A percentile compares a stretch with the other conserved stretches of the same genome.
phyloP scores from a whole-genome alignment of 1,140 invertebrate genomes.

The Protaetia brevitarsis region DNA sequence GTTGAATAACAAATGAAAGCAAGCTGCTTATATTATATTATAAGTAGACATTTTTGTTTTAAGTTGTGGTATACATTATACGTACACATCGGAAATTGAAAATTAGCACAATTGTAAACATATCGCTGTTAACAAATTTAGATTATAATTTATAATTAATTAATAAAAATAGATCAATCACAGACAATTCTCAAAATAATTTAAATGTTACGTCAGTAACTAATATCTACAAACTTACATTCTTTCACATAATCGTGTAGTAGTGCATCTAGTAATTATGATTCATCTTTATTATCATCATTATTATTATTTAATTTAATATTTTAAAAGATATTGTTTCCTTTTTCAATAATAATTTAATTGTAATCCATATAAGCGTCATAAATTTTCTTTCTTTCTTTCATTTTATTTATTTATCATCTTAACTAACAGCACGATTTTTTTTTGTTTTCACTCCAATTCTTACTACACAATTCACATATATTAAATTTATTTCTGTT shows the following conservation, averaged over 20 bases:
- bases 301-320: background rate
- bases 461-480: background rate
- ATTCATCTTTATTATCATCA: background rate
- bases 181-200: conserved; percentile 31
- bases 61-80: background rate
- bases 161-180: conserved; percentile 31
- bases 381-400: background rate
- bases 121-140: conserved; percentile 10
- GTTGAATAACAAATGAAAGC: too few relatives aligned
- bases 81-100: background rate
- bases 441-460: background rate
- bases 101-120: background rate
- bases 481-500: background rate
- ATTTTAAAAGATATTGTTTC: background rate
- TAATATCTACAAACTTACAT: conserved; percentile 24
- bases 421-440: too few relatives aligned
- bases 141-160: conserved; percentile 28
- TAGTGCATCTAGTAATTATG: background rate
- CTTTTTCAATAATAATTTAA: conserved; percentile 4
- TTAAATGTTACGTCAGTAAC: conserved; percentile 26
- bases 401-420: background rate
- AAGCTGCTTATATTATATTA: background rate
- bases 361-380: conserved; percentile 7
- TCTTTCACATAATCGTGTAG: conserved; percentile 14
- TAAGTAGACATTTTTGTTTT: background rate